Evolutionary conservation across 2,113 vertebrate genomes (phyloP).

Genomic region (Uropsilus gracilis): DNA sequence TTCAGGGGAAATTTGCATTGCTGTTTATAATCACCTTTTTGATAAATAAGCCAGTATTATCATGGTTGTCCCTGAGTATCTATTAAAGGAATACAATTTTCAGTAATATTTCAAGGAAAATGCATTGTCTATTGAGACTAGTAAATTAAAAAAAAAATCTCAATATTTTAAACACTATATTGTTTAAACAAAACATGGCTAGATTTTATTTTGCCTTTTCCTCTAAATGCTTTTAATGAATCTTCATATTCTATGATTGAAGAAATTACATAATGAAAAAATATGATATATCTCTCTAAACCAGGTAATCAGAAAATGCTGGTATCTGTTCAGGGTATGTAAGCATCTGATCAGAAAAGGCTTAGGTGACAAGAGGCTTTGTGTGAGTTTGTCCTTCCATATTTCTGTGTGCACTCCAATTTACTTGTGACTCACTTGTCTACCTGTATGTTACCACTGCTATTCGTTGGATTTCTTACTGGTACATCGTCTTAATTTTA

Average conservation of each 20-base stretch:
- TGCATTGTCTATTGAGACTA: not conserved
- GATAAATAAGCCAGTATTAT: not conserved
- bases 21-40: not conserved
- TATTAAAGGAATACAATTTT: not conserved
- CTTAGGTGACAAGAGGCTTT: not conserved
- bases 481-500: not conserved
- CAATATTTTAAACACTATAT: not conserved
- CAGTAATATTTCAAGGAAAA: not conserved
- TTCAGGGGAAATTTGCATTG: not conserved
- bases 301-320: not conserved
- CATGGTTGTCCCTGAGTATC: not conserved
- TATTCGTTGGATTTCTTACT: not conserved
- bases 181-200: not conserved
- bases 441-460: not conserved
- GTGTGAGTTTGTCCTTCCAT: not conserved
- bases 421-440: not conserved
- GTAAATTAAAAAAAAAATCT: not conserved
- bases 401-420: not conserved
- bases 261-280: not conserved
- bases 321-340: not conserved
- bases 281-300: not conserved
- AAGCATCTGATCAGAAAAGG: not conserved
- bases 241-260: not conserved
- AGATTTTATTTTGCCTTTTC: not conserved
- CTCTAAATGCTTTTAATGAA: not conserved